Conservation (phyloP, 2,888 invertebrate genomes). For the Beris chalybata region DNA sequence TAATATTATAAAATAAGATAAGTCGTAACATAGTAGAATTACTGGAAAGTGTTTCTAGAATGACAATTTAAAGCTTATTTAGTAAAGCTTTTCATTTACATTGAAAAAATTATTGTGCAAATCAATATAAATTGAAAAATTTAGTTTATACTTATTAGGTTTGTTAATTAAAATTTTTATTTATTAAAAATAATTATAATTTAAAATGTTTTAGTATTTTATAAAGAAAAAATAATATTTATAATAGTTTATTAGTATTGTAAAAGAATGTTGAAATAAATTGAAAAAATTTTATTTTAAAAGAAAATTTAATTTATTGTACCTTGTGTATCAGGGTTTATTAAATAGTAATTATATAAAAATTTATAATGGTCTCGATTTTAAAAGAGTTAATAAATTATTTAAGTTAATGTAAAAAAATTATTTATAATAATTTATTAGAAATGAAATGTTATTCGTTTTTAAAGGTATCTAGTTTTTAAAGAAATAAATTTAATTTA, state of each 20-base stretch:
- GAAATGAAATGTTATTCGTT: conserved; percentile 69
- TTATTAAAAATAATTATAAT: conserved; percentile 57
- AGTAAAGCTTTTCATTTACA: conserved; percentile 68
- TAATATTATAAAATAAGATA: conserved; percentile 62
- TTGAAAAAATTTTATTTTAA: conserved; percentile 56
- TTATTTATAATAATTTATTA: conserved; percentile 64
- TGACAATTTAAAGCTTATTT: conserved; percentile 65
- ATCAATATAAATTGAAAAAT: conserved; percentile 50
- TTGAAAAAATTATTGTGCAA: conserved; percentile 61
- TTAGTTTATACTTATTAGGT: conserved; percentile 45
- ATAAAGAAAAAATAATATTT: conserved; percentile 59
- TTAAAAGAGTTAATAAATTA: conserved; percentile 65
- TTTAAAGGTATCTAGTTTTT: conserved; percentile 70
- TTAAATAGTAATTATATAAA: no score
- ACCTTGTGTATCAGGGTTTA: no score
- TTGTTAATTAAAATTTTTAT: conserved; percentile 46
- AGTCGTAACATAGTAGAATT: conserved; percentile 82
- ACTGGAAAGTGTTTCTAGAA: conserved; percentile 74
- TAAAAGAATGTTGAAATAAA: conserved; percentile 60
- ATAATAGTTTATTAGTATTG: conserved; percentile 64
- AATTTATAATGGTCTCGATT: conserved; percentile 61
- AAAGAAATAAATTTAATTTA: conserved; percentile 64
- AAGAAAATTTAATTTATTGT: conserved; percentile 43
- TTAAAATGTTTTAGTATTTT: conserved; percentile 57
- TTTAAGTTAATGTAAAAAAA: conserved; percentile 63